Evolutionary conservation across 2,888 invertebrate genomes (phyloP).

Genomic region (Erannis defoliaria): DNA sequence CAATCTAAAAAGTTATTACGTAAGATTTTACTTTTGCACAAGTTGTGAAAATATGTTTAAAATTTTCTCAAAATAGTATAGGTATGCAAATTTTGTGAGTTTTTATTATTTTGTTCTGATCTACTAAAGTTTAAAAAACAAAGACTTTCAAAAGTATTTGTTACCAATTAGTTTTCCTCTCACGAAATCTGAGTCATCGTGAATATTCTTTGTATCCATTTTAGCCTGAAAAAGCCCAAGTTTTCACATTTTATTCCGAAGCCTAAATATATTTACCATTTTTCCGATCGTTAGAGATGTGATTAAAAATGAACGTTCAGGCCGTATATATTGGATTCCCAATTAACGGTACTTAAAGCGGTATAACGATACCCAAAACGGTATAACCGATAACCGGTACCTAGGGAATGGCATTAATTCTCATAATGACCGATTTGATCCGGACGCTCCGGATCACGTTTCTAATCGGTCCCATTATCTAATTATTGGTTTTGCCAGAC

Average conservation of each 20-base stretch:
- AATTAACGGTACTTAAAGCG: conserved; percentile 37
- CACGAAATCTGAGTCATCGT: conserved; percentile 3
- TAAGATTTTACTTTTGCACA: too few species aligned
- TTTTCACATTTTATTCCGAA: conserved; percentile 8
- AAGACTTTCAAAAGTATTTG: neutral
- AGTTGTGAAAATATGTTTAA: neutral
- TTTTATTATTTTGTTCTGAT: neutral
- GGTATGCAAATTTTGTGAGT: neutral
- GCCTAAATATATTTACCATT: conserved; percentile 18
- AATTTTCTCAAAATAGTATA: neutral
- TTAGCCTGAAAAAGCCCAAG: neutral
- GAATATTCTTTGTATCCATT: conserved; percentile 2
- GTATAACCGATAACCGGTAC: conserved; percentile 25
- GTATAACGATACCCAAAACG: conserved; percentile 19
- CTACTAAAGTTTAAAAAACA: neutral
- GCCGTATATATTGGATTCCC: conserved; percentile 36
- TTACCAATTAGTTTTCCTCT: conserved; percentile 11
- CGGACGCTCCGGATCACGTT: conserved; percentile 4
- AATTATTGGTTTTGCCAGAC: conserved; percentile 22
- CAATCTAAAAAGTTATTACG: too few species aligned
- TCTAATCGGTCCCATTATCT: conserved; percentile 30
- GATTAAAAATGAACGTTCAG: conserved; percentile 25
- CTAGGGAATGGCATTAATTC: conserved; percentile 30
- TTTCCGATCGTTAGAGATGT: conserved; percentile 17
- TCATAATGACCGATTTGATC: conserved; percentile 27